phyloP scores from a whole-genome alignment of 53 echinoderm and acorn worm species.

The Arbacia lixula region DNA sequence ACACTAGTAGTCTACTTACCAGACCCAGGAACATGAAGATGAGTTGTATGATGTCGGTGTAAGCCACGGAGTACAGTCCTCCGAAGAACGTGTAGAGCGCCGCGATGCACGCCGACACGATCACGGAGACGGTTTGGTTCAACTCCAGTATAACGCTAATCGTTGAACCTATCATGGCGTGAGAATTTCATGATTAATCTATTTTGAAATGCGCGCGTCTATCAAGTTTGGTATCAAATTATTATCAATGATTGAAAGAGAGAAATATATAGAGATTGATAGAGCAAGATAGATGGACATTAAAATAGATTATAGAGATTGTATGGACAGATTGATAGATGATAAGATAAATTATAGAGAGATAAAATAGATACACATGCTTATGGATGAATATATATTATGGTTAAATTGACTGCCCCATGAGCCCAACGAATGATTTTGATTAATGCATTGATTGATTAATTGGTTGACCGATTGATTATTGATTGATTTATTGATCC shows the following conservation, averaged over 20 bases:
- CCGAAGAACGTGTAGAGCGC: slow-evolving; percentile 67
- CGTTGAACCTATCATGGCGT: slow-evolving; percentile 64
- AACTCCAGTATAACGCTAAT: slow-evolving; percentile 66
- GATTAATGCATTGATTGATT: too few species aligned
- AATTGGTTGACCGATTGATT: too few species aligned
- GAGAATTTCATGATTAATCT: too few species aligned
- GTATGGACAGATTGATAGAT: not conserved
- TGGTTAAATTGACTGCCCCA: too few species aligned
- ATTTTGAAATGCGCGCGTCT: too few species aligned
- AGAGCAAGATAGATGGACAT: not conserved
- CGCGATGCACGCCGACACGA: slow-evolving; percentile 69
- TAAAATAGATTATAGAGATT: not conserved
- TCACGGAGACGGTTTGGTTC: slow-evolving; percentile 49
- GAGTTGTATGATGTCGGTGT: slow-evolving; percentile 72
- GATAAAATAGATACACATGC: too few species aligned
- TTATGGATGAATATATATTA: too few species aligned
- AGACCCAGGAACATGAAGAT: slow-evolving; percentile 63
- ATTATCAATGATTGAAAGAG: not conserved
- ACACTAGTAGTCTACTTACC: slow-evolving; percentile 42
- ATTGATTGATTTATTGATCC: too few species aligned
- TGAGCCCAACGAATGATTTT: too few species aligned
- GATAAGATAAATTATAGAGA: too few species aligned
- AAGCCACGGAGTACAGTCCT: slow-evolving; percentile 73
- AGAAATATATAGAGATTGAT: not conserved
- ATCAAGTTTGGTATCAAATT: too few species aligned